A percentile compares a stretch with the other conserved stretches of the same genome.
These are phyloP conservation scores for Spodoptera litura DNA, from an alignment of 1,140 invertebrate genomes.

Conservation along the genomic window DNA sequence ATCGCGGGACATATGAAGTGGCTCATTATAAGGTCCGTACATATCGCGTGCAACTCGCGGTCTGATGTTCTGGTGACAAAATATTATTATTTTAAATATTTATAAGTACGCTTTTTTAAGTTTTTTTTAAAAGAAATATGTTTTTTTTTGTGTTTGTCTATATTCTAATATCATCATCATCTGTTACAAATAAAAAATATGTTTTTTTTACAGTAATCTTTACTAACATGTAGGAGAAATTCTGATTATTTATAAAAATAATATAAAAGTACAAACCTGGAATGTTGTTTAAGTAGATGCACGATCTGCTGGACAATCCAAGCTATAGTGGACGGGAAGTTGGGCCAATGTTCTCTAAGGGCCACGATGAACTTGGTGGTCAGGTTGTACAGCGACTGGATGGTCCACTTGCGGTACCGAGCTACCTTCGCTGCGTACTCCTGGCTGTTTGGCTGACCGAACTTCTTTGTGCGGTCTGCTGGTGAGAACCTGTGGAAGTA, in stretches of 20 bases:
- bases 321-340: constrained; percentile 94
- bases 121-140: too few species aligned
- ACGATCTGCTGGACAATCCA: constrained; percentile 93
- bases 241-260: too few species aligned
- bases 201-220: too few species aligned
- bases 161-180: too few species aligned
- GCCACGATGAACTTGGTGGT: constrained; percentile 94
- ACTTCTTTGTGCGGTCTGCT: constrained; percentile 91
- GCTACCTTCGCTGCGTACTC: constrained; percentile 91
- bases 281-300: constrained; percentile 89
- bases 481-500: constrained; percentile 87
- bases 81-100: too few species aligned
- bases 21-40: constrained; percentile 97
- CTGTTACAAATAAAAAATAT: too few species aligned
- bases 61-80: constrained; percentile 76
- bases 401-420: constrained; percentile 91
- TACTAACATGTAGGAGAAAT: too few species aligned
- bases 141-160: too few species aligned
- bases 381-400: constrained; percentile 93
- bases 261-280: constrained; percentile 76
- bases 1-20: constrained; percentile 98
- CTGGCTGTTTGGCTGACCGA: constrained; percentile 90
- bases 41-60: constrained; percentile 92
- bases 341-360: constrained; percentile 94
- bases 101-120: too few species aligned